These are phyloP conservation scores for Corythornis vintsioides DNA, from an alignment of 2,113 vertebrate species.

Conservation along the genomic window DNA sequence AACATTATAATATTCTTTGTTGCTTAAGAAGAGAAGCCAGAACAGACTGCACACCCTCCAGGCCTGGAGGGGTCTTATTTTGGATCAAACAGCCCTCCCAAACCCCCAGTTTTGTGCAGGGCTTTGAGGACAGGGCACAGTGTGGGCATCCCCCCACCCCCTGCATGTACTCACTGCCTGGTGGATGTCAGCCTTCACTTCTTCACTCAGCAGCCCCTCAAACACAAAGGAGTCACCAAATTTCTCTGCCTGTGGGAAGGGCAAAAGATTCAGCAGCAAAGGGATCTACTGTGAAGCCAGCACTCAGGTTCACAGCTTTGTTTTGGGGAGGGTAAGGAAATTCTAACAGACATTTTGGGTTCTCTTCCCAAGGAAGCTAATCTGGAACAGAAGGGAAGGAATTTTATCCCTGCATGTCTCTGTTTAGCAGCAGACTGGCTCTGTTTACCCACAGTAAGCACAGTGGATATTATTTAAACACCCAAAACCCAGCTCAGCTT, in stretches of 20 bases:
- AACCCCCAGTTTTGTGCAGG: not conserved
- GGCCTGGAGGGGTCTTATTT: not conserved
- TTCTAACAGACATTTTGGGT: not conserved
- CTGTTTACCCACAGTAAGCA: not conserved
- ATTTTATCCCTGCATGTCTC: not conserved
- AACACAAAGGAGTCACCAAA: slow-evolving; percentile 98
- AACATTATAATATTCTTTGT: not conserved
- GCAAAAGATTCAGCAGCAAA: not conserved
- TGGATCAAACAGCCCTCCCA: not conserved
- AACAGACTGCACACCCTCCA: not conserved
- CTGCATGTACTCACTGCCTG: slow-evolving; percentile 85
- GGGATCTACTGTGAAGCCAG: not conserved
- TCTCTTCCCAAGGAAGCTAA: not conserved
- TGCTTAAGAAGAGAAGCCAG: not conserved
- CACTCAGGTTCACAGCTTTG: not conserved
- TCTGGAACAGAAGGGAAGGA: not conserved
- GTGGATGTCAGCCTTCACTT: slow-evolving; percentile 83
- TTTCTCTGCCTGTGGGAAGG: slow-evolving; percentile 84
- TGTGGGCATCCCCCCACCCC: no score
- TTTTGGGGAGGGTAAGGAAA: not conserved
- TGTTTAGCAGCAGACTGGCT: not conserved
- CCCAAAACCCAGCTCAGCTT: not conserved
- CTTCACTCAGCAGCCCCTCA: slow-evolving; percentile 90
- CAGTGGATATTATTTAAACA: not conserved
- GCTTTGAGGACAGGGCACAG: not conserved